Base-by-base conservation (phyloP, 2,888 invertebrate genomes). In the Limnephilus auricula region DNA sequence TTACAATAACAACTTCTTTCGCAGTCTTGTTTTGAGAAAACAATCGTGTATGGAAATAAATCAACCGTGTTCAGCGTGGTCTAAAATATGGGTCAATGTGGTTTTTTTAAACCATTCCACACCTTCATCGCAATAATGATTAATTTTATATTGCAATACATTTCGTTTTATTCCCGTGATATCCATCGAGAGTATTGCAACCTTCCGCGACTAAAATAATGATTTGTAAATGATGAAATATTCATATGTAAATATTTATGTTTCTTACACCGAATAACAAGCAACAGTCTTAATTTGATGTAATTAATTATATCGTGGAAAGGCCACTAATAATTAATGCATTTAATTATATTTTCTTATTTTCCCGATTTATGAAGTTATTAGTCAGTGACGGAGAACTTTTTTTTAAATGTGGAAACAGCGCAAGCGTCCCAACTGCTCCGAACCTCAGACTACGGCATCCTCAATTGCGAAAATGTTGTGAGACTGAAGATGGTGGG, bases 11-110 rank as follows among this genome's bases (percentile, higher is more conserved):
- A 25, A n/a, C 65, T 9, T n/a, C 65, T 65, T 9, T 65, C 25
- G 25, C 65, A 25, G 25, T 65, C 65, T 65, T 25, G 65, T 65
- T n/a, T 65, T 65, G 65, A 65, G 65, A 65, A 65, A 65, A 65
- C 65, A 65, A 65, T 65, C 65, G 65, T 65, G 65, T 65, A 65
- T 25, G 25, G 65, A 65, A 65, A n/a, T 65, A 65, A 65, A 65
- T 65, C 65, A 65, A 65, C 65, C 65, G 25, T 65, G 65, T n/a
- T 65, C 65, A 65, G 65, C 18, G 18, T 65, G 5, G 65, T n/a
- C 25, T n/a, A 82, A 82, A 82, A 82, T 82, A 34, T 82, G 34
- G 82, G 82, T 82, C 82, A 82, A 82, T 82, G 82, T 82, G 80
- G 18, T 82, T 82, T 82, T 65, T 25, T 82, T 82, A 6, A 32